Conservation (phyloP, 2,888 invertebrate genomes). For the Parasteatoda lunata region DNA sequence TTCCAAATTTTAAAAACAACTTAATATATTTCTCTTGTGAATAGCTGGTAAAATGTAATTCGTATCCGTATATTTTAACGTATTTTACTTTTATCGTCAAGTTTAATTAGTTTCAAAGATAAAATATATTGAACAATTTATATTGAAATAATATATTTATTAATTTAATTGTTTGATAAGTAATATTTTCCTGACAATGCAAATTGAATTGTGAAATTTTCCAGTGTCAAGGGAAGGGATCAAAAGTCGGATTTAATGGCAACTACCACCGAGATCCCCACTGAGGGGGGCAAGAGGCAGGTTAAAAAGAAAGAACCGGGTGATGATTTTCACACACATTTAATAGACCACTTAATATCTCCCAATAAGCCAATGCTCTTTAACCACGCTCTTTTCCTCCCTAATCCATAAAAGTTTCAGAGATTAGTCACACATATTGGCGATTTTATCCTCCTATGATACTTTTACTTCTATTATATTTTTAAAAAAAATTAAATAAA, state of each 20-base stretch:
- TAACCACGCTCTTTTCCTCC: no score
- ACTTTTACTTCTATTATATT: not conserved
- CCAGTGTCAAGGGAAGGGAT: not conserved
- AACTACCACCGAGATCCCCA: not conserved
- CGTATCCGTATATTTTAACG: no score
- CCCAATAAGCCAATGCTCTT: not conserved
- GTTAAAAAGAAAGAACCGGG: constrained; percentile 23
- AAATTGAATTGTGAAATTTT: not conserved
- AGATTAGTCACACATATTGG: not conserved
- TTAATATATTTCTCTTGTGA: no score
- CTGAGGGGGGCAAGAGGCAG: not conserved
- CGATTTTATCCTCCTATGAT: not conserved
- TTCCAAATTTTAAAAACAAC: no score
- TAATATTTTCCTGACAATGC: not conserved
- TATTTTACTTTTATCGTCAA: no score
- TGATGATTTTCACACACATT: constrained; percentile 39
- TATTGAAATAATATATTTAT: not conserved
- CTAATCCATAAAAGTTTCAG: no score
- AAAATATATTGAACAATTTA: not conserved
- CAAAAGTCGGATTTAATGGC: not conserved
- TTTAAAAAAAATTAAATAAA: not conserved
- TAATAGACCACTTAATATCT: constrained; percentile 23
- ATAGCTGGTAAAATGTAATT: no score
- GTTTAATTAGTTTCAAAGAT: no score
- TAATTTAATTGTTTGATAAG: not conserved